Conservation (phyloP, 2,888 invertebrate genomes). For the Cepaea hortensis region DNA sequence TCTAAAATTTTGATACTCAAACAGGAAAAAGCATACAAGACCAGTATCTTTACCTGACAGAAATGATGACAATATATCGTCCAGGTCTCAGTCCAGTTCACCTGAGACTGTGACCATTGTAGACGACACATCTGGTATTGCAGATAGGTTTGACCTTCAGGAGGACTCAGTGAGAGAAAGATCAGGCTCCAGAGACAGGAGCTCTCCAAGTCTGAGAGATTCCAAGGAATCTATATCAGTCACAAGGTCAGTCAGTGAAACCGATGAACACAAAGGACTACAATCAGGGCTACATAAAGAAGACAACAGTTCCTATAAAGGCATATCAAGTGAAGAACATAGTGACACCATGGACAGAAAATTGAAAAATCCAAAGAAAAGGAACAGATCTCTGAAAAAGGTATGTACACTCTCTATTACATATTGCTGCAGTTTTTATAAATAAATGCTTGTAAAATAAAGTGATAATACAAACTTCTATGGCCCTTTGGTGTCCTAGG, state of each 20-base stretch:
- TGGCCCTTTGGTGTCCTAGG: too few species aligned
- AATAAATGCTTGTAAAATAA: too few species aligned
- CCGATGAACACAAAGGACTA: background rate
- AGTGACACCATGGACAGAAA: background rate
- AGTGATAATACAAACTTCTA: too few species aligned
- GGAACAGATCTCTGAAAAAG: background rate
- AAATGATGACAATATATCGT: background rate
- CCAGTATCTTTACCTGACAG: background rate
- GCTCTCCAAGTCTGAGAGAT: slow-evolving; percentile 46
- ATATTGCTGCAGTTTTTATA: too few species aligned
- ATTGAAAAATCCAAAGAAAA: slow-evolving; percentile 20
- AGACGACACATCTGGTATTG: too few species aligned
- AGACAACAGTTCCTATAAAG: too few species aligned
- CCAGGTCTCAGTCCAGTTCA: slow-evolving; percentile 8
- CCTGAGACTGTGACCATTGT: background rate
- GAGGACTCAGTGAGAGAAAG: slow-evolving; percentile 5
- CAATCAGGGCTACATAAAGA: too few species aligned
- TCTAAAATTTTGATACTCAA: background rate
- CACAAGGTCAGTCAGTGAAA: background rate
- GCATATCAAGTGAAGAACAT: background rate
- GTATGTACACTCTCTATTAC: background rate
- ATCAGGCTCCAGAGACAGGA: slow-evolving; percentile 47
- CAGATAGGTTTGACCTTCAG: background rate
- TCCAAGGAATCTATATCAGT: background rate
- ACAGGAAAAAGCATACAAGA: slow-evolving; percentile 20